Percentiles rank a stretch among this genome's conserved stretches.
These are phyloP conservation scores for Troilus luridus DNA, from an alignment of 2,888 invertebrate genomes.

Conservation along the genomic window DNA sequence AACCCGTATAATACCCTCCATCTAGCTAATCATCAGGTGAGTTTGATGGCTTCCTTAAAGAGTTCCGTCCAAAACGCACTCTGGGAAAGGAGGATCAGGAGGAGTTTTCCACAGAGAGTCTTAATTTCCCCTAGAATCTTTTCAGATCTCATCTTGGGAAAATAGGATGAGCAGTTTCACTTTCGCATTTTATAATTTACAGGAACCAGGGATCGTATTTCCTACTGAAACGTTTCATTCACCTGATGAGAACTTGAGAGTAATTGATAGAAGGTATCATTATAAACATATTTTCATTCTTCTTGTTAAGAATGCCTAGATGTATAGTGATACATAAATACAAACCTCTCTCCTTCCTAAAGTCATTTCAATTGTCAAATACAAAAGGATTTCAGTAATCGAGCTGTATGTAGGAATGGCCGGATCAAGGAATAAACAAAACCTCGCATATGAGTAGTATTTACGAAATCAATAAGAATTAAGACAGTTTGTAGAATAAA, in stretches of 20 bases:
- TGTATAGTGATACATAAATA: neutral
- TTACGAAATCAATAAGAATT: too few species aligned
- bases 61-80: neutral
- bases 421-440: too few species aligned
- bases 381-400: too few species aligned
- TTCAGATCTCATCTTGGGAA: neutral
- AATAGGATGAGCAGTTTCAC: conserved; percentile 20
- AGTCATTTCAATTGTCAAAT: too few species aligned
- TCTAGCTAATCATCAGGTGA: neutral
- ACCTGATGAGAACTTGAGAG: neutral
- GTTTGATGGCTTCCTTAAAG: conserved; percentile 9
- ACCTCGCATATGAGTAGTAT: too few species aligned
- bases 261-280: neutral
- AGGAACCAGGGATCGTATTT: neutral
- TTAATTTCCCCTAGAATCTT: neutral
- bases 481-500: too few species aligned
- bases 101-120: neutral
- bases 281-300: neutral
- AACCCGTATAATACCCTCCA: conserved; percentile 3
- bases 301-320: neutral
- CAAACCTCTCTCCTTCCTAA: too few species aligned
- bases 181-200: neutral
- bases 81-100: conserved; percentile 15
- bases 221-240: neutral
- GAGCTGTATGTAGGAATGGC: too few species aligned